Evolutionary conservation across 2,888 invertebrate species (phyloP).

Genomic region (Campoletis raptor): DNA sequence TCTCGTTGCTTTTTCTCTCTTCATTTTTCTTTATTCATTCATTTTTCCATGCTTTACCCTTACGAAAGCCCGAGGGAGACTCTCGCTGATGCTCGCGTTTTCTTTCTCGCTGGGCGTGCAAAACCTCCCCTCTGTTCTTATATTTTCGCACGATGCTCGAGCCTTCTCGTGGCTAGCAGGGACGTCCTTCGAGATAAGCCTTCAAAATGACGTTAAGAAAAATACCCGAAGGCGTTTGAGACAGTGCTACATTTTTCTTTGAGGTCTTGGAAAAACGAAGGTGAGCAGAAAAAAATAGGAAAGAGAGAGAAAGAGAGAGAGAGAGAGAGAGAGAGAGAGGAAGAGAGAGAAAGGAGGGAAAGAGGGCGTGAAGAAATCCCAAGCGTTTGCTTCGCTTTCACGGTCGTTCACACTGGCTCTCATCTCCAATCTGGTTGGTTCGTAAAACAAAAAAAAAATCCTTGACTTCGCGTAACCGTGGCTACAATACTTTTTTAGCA

Average conservation of each 20-base stretch:
- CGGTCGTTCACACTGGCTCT: constrained; percentile 39
- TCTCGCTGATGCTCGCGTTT: constrained; percentile 18
- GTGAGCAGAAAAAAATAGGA: background rate
- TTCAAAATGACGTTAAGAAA: constrained; percentile 65
- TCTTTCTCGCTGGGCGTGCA: constrained; percentile 11
- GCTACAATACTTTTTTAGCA: constrained; percentile 37
- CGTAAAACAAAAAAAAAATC: constrained; percentile 29
- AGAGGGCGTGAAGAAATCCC: constrained; percentile 17
- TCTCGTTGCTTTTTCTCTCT: constrained; percentile 13
- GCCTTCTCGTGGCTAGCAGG: constrained; percentile 11
- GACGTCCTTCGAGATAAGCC: constrained; percentile 59
- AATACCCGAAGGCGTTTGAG: constrained; percentile 56
- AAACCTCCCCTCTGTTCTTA: constrained; percentile 26
- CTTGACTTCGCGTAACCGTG: constrained; percentile 35
- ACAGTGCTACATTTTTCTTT: constrained; percentile 45
- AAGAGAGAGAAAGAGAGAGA: background rate
- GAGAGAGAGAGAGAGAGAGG: too few relatives aligned
- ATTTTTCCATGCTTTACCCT: constrained; percentile 23
- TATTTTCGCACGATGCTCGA: constrained; percentile 28
- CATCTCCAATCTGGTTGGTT: constrained; percentile 22
- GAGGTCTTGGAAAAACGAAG: constrained; percentile 34
- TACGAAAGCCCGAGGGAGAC: constrained; percentile 32
- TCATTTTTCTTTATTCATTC: constrained; percentile 42
- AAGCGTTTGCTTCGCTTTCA: constrained; percentile 44
- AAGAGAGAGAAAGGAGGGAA: too few relatives aligned